Conservation (phyloP, 2,888 invertebrate genomes). For the Megamerina dolium region DNA sequence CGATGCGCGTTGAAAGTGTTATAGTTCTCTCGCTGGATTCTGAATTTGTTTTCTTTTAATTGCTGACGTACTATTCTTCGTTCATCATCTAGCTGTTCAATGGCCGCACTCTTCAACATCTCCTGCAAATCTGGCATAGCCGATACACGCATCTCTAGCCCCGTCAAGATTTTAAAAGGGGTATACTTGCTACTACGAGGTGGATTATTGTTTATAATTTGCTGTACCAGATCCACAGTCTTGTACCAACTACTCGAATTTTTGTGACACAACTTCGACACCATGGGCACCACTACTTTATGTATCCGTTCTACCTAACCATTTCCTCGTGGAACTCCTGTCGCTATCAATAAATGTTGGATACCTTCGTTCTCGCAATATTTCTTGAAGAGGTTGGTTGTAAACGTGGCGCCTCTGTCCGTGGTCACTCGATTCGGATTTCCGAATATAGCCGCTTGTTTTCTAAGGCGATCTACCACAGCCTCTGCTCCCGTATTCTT, state of each 20-base stretch:
- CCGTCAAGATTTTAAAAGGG: no score
- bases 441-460: slow-evolving; percentile 12
- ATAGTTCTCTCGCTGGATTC: slow-evolving; percentile 7
- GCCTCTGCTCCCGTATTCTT: no score
- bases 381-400: slow-evolving; percentile 26
- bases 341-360: slow-evolving; percentile 29
- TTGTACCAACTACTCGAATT: slow-evolving; percentile 33
- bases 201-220: slow-evolving; percentile 23
- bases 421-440: slow-evolving; percentile 14
- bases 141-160: no score
- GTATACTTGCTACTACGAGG: no score
- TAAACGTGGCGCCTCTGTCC: slow-evolving; percentile 1
- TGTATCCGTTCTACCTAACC: slow-evolving; percentile 40
- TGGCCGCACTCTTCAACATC: no score
- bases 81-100: no score
- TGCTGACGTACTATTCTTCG: slow-evolving; percentile 4
- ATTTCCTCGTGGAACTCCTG: no score
- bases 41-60: slow-evolving; percentile 1
- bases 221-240: slow-evolving; percentile 18
- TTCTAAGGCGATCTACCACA: slow-evolving; percentile 11
- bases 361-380: slow-evolving; percentile 31
- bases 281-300: slow-evolving; percentile 30
- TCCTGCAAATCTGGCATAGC: no score
- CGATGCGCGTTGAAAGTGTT: slow-evolving; percentile 4
- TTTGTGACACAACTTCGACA: slow-evolving; percentile 35